Base-by-base conservation (phyloP, 2,888 invertebrate species). In the Phortica magna region DNA sequence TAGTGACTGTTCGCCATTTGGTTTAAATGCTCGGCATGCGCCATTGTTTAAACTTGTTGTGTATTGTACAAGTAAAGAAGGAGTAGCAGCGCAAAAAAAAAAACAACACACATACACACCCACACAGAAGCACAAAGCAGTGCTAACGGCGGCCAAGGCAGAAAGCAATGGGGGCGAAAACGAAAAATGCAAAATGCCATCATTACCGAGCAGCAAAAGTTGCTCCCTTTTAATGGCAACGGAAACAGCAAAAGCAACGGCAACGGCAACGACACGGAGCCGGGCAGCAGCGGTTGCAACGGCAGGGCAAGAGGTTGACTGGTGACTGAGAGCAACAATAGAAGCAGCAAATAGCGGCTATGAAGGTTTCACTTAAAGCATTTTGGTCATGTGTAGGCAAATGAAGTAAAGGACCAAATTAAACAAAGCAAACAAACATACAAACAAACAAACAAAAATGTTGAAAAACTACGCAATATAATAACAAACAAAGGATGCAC, bases 201-300 rank as follows among this genome's bases (percentile, higher is more conserved):
- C 89, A 89, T 88, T 88, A 84, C 85, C 88, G 81, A 84, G 88
- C 82, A 83, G 82, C 88, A 89, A 88, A 89, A 89, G 88, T 88
- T 89, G 83, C 83, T 87, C 87, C 85, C 88, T 65, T 89, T 80
- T 71, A 79, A 19, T 77, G 78, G 79, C 80, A 31, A 31, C 31
- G 71, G 76, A 12, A 57, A 22, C 59, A 42, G 41, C 4, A 31
- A 73, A 14, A 76, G 79, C 79, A 67, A 10, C 2, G 31, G 41
- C 4, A 31, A 73, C 17, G 77, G 79, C 79, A 67, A 10, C 2
- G 31, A 4, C 31, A 4, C 31, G 2, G 31, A 31, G 31, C 31
- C 31, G 31, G 31, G 31, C 3, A 31, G 31, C 31, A 31, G 31
- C 31, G 31, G 31, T 31, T 31, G 31, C 31, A 31, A 31, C 31